Percentiles rank a stretch among this genome's conserved stretches.
These are phyloP conservation scores for Clitarchus hookeri DNA, from an alignment of 2,888 invertebrate species.

Conservation along the genomic window DNA sequence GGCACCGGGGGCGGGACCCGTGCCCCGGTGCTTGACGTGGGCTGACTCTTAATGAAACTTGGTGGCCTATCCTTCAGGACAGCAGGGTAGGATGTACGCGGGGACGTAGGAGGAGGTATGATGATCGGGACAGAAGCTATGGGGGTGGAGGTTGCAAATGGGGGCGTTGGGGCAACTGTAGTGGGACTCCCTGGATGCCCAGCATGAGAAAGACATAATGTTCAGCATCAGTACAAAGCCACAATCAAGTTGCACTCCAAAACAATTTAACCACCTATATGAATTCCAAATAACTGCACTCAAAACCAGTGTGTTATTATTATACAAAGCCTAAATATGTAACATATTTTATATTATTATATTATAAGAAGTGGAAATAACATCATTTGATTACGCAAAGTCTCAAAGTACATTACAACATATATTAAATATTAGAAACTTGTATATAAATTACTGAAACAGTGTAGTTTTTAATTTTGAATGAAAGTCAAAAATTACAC, in stretches of 20 bases:
- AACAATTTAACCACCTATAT: not conserved
- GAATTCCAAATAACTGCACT: too few species aligned
- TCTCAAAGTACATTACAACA: too few species aligned
- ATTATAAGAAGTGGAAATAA: too few species aligned
- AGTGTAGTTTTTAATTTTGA: not conserved
- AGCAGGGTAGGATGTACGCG: constrained; percentile 70
- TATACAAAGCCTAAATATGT: too few species aligned
- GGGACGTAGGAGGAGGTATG: constrained; percentile 50
- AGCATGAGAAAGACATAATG: constrained; percentile 33
- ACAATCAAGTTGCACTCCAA: not conserved
- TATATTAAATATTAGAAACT: too few species aligned
- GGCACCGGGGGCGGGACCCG: constrained; percentile 89
- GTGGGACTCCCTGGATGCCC: constrained; percentile 49
- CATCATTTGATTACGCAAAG: too few species aligned
- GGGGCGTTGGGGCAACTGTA: constrained; percentile 47
- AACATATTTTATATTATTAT: too few species aligned
- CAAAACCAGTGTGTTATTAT: too few species aligned
- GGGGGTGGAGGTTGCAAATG: constrained; percentile 32
- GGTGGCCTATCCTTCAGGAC: constrained; percentile 68
- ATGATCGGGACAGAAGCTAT: constrained; percentile 28
- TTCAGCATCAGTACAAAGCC: constrained; percentile 20
- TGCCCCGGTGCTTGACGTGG: constrained; percentile 33
- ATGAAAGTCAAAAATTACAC: not conserved
- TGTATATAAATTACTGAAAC: too few species aligned
- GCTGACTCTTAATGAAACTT: constrained; percentile 34